Evolutionary conservation across 2,797 vertebrate species (phyloP), one percentile per base, ranked within the genome.

Genomic region (Ctenosaura bakeri): DNA sequence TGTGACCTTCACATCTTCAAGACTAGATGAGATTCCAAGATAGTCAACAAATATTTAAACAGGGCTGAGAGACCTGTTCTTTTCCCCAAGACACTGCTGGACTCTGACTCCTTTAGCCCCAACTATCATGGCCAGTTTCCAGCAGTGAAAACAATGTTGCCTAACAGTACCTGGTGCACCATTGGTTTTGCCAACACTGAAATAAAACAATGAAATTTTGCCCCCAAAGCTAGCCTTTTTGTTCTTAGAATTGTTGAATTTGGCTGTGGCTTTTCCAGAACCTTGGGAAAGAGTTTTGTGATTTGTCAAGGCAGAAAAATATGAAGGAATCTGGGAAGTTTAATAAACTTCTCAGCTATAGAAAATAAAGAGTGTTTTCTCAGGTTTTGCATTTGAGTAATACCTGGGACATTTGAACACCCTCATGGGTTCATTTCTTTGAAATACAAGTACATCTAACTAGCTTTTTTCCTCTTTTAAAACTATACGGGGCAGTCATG

Each of bases 341-440:
- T 91, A 93, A 24, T 59, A 73, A 89, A 54, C 20, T 14, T 14
- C 66, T 93, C 88, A 42, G 20, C 13, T 85, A 54, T 92, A 74
- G n/a, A 87, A 87, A 90, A 64, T 0, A 26, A 62, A 22, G 64
- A 87, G 85, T 85, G 82, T 85, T 90, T 90, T 81, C 42, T 26
- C 38, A 46, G 1, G 46, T 5, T 83, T 90, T 83, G 42, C 87
- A 88, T 59, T 74, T 80, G 42, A 26, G 7, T 42, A 20, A 6
- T 77, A 66, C 85, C 32, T 85, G 38, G 46, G 14, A 50, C 22
- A 84, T 84, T 54, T 73, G 12, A 89, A 84, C 50, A 73, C 71
- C 8, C 35, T 88, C 86, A 78, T 42, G 86, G 24, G 38, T 46
- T 83, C 42, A 73, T 80, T 94, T 92, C 46, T 91, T 29, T 10